These are phyloP conservation scores for Dicrostonyx torquatus DNA, from an alignment of 2,797 vertebrate genomes.

Conservation along the genomic window DNA sequence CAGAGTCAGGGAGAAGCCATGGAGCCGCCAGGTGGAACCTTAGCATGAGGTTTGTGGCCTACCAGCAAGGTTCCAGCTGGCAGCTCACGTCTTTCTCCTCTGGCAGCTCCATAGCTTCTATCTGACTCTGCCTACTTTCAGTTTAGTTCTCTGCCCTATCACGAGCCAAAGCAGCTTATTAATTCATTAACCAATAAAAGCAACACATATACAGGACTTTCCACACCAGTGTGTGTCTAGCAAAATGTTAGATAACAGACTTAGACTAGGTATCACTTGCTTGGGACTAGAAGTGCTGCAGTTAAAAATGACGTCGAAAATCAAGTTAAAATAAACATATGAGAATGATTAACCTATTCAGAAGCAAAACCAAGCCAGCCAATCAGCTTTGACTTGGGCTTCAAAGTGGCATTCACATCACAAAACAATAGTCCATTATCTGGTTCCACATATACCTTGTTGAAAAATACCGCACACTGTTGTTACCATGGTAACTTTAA, in stretches of 20 bases:
- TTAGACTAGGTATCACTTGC: not conserved
- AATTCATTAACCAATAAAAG: no score
- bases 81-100: no score
- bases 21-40: no score
- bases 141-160: no score
- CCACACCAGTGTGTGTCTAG: not conserved
- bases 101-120: no score
- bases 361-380: not conserved
- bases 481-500: not conserved
- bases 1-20: no score
- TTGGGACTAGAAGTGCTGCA: not conserved
- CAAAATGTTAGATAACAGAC: not conserved
- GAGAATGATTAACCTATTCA: not conserved
- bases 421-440: not conserved
- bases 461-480: not conserved
- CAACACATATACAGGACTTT: no score
- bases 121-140: no score
- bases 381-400: not conserved
- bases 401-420: not conserved
- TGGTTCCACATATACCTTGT: not conserved
- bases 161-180: no score
- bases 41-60: no score
- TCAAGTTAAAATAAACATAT: not conserved
- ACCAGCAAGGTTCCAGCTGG: no score
- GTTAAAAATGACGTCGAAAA: not conserved